phyloP scores from a whole-genome alignment of 2,113 vertebrate species.

The Gymnorhina tibicen region DNA sequence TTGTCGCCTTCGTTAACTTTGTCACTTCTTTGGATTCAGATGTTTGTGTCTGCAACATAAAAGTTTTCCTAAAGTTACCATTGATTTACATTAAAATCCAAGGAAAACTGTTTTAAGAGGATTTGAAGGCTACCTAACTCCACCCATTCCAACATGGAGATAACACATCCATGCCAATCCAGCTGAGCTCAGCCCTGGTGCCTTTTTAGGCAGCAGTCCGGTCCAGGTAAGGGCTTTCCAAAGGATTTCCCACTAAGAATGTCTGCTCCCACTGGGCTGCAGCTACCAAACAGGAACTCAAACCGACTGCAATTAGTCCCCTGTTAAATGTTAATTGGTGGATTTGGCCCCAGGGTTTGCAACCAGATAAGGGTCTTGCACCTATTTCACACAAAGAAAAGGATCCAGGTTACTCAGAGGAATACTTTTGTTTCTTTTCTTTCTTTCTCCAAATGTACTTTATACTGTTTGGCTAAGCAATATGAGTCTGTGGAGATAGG shows the following conservation, averaged over 20 bases:
- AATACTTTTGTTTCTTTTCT: neutral
- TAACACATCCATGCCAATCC: neutral
- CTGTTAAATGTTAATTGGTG: neutral
- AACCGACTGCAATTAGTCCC: neutral
- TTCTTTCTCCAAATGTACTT: neutral
- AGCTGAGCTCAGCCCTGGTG: neutral
- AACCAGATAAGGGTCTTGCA: neutral
- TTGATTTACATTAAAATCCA: neutral
- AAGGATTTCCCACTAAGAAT: too few relatives aligned
- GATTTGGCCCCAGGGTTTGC: neutral
- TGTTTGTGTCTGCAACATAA: neutral
- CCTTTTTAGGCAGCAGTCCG: rapidly evolving
- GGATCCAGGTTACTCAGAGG: neutral
- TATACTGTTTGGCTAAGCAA: neutral
- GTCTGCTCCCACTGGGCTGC: neutral
- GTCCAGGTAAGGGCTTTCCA: neutral
- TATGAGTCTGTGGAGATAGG: neutral
- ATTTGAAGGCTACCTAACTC: neutral
- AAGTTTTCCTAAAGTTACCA: neutral
- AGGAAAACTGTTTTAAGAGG: neutral
- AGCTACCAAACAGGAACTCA: neutral
- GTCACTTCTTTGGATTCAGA: neutral
- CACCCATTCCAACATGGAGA: rapidly evolving
- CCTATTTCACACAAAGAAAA: neutral
- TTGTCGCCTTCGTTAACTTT: neutral